phyloP scores from a whole-genome alignment of 2,797 vertebrate species.

The Arrhamphus sclerolepis region DNA sequence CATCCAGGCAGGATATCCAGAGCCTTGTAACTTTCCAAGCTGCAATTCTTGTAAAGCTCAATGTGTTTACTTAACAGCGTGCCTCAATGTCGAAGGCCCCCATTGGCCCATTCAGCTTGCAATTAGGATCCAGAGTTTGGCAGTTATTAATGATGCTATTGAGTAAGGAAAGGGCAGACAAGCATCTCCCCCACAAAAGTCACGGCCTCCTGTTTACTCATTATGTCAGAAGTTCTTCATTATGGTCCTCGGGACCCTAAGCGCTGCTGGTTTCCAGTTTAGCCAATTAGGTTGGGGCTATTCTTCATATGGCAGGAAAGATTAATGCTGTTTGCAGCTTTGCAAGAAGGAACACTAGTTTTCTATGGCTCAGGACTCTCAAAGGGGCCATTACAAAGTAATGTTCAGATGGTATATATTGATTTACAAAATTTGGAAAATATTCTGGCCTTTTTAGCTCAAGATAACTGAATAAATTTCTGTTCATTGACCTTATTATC shows the following conservation, averaged over 20 bases:
- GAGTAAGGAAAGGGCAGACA: conserved; percentile 63
- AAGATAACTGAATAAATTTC: too few species aligned
- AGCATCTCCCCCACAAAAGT: conserved; percentile 56
- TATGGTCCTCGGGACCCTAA: conserved; percentile 44
- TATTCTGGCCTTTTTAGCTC: not conserved
- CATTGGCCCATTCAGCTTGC: conserved; percentile 54
- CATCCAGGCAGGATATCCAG: conserved; percentile 73
- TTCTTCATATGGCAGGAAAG: conserved; percentile 52
- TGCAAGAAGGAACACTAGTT: conserved; percentile 33
- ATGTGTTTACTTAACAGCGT: conserved; percentile 74
- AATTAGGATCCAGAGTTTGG: conserved; percentile 67
- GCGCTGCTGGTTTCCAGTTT: conserved; percentile 56
- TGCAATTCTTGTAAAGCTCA: conserved; percentile 73
- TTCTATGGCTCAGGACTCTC: conserved; percentile 31
- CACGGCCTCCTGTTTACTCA: conserved; percentile 60
- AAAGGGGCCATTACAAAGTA: conserved; percentile 17
- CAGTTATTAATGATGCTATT: conserved; percentile 73
- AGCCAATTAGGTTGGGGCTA: conserved; percentile 45
- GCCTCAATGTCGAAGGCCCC: conserved; percentile 46
- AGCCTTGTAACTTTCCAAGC: conserved; percentile 75
- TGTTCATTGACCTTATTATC: too few species aligned
- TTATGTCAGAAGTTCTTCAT: conserved; percentile 59
- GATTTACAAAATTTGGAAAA: conserved; percentile 33
- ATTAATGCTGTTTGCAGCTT: conserved; percentile 51
- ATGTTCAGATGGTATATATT: conserved; percentile 18